Conservation (phyloP, 2,888 invertebrate genomes). For the Chymomyza procnemis region DNA sequence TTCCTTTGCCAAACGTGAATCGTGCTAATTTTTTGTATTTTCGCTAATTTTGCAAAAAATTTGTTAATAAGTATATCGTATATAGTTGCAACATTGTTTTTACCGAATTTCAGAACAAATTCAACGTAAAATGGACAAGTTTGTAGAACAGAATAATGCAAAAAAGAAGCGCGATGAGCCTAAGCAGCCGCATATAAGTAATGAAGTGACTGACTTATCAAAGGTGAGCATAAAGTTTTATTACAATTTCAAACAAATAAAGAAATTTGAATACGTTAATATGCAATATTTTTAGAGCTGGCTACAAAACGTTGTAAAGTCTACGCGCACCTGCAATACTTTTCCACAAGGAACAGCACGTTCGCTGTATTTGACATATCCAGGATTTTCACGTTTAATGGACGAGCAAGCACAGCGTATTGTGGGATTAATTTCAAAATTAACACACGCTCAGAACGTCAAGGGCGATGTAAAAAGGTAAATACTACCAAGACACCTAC, state of each 20-base stretch:
- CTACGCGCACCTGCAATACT: conserved; percentile 85
- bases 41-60: too few species aligned
- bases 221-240: conserved; percentile 55
- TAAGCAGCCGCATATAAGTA: background rate
- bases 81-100: too few species aligned
- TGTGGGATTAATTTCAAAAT: conserved; percentile 81
- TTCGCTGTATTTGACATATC: conserved; percentile 87
- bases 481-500: background rate
- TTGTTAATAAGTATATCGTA: too few species aligned
- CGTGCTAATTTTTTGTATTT: background rate
- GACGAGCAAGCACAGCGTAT: conserved; percentile 83
- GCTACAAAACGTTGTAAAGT: conserved; percentile 83
- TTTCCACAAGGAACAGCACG: conserved; percentile 86
- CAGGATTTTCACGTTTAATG: conserved; percentile 85
- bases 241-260: background rate
- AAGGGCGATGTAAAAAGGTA: conserved; percentile 80
- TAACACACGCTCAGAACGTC: conserved; percentile 81
- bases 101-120: too few species aligned
- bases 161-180: background rate
- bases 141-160: too few species aligned
- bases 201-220: conserved; percentile 62
- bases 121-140: too few species aligned
- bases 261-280: background rate
- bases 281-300: conserved; percentile 78
- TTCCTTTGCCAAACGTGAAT: background rate